Base-by-base conservation (phyloP, 2,797 vertebrate species). In the Kryptopterus vitreolus region DNA sequence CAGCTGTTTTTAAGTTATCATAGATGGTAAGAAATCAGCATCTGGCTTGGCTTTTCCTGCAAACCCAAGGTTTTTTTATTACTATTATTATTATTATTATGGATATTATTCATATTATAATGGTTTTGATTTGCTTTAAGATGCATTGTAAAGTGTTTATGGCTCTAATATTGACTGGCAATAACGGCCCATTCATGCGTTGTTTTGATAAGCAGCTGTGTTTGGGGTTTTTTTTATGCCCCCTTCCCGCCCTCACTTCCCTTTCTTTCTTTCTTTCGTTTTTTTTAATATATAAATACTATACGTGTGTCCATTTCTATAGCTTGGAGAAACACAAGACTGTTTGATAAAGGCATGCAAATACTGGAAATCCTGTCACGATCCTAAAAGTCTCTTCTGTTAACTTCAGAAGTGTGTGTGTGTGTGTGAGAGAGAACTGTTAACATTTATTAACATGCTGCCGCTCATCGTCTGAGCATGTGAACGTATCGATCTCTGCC, bases 1-100 rank as follows among this genome's bases (percentile, higher is more conserved):
- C 58, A 69, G 31, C n/a, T 31, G 33, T 70, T 33, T 79, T 79
- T 82, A 73, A 87, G 86, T 88, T 87, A 85, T 86, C 84, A 52
- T 86, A 83, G 81, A 63, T 80, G 66, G 50, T 80, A 82, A 81
- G 84, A 75, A 84, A 86, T 86, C 80, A 78, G 77, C 62, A 43
- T 77, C 59, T 81, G 35, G 50, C 62, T 78, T 83, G 71, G 73
- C 63, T 76, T 81, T 79, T 79, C 9, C 48, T 55, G 61, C 48
- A 78, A 81, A 68, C 79, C 38, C 73, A 77, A 72, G 63, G 57
- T 59, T 81, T 77, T 46, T 48, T 80, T 57, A 15, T 59, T 53
- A 15, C 65, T 77, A 12, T 53, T 71, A 29, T 71, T 71, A n/a
- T 71, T 71, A 53, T 71, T 53, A 53, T 71, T 53, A 52, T 50